phyloP scores from a whole-genome alignment of 2,888 invertebrate species.

The Prenolepis imparis region DNA sequence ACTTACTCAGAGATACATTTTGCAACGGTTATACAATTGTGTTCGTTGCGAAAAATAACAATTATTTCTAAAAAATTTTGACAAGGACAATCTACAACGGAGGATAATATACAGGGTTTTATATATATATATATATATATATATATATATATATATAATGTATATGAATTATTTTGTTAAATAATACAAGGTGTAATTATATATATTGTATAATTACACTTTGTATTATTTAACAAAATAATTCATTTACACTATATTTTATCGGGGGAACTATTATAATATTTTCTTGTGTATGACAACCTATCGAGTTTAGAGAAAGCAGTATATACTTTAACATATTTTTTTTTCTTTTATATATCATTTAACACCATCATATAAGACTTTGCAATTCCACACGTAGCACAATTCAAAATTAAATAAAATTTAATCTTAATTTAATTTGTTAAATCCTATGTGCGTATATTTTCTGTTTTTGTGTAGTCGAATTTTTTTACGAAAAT shows the following conservation, averaged over 20 bases:
- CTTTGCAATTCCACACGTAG: not conserved
- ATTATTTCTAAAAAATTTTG: not conserved
- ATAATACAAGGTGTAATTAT: conserved; percentile 18
- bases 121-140: conserved; percentile 14
- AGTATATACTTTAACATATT: not conserved
- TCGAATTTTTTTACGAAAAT: not conserved
- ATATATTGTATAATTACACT: too few species aligned
- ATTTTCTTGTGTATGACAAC: not conserved
- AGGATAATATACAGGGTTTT: not conserved
- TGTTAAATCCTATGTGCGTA: not conserved
- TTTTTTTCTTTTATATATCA: not conserved
- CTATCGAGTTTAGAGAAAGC: not conserved
- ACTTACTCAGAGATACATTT: conserved; percentile 63
- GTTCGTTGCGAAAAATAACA: not conserved
- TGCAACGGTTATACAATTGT: not conserved
- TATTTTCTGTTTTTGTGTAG: not conserved
- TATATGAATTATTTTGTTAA: conserved; percentile 12
- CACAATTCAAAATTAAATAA: not conserved
- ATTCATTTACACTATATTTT: not conserved
- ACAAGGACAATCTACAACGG: not conserved
- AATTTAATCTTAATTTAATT: not conserved
- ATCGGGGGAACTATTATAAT: not conserved
- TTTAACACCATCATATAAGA: not conserved
- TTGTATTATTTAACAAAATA: conserved; percentile 14
- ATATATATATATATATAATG: too few species aligned